A percentile compares a stretch with the other conserved stretches of the same genome.
Conservation (phyloP, 2,888 invertebrate species). For the Lepas anatifera region DNA sequence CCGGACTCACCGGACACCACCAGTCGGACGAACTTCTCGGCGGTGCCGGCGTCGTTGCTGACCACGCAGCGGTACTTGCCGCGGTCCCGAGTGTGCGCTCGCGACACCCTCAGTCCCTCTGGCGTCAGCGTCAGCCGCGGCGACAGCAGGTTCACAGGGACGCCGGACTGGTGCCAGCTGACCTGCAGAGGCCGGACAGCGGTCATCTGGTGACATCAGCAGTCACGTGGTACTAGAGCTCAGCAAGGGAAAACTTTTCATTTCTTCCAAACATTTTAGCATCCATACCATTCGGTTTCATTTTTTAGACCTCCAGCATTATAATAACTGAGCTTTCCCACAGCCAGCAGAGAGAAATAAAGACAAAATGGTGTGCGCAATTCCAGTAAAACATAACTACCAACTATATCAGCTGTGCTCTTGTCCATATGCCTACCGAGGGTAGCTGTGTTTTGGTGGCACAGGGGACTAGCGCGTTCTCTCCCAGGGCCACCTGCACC, state of each 20-base stretch:
- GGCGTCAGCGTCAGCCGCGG: not conserved
- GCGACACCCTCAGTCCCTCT: not conserved
- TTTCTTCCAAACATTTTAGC: no score
- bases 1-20: not conserved
- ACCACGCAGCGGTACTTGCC: constrained; percentile 1
- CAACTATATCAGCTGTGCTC: no score
- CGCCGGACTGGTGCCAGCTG: not conserved
- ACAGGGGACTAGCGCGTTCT: not conserved
- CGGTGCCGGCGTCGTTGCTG: not conserved
- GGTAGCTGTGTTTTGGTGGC: not conserved
- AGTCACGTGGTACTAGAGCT: no score
- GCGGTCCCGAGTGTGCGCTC: not conserved
- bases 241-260: no score
- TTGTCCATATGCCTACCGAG: not conserved
- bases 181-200: not conserved
- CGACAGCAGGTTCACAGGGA: not conserved
- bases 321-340: no score
- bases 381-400: no score
- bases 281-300: no score
- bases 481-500: not conserved
- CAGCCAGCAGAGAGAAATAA: no score
- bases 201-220: not conserved
- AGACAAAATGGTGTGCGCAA: no score
- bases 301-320: no score
- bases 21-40: not conserved